phyloP scores from a whole-genome alignment of 2,797 vertebrate species.

The Hydrophis major region DNA sequence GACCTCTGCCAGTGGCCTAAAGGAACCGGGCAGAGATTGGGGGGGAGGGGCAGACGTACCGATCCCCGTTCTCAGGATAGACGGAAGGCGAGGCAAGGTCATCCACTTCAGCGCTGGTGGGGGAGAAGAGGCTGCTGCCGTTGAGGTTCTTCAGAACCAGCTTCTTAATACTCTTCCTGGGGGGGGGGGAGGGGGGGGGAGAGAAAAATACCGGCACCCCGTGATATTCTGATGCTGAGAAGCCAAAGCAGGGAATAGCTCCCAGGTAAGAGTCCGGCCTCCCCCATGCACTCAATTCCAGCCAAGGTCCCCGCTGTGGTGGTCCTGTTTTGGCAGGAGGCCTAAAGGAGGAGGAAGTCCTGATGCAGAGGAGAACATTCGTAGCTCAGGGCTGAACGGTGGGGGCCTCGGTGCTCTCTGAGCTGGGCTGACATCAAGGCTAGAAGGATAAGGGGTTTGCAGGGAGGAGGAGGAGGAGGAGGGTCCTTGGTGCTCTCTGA shows the following conservation, averaged over 20 bases:
- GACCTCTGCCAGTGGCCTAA: neutral
- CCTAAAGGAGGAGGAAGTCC: neutral
- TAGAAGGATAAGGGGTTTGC: neutral
- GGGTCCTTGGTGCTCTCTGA: neutral
- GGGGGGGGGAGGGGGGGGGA: neutral
- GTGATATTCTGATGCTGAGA: neutral
- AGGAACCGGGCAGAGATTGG: neutral
- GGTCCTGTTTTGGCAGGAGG: neutral
- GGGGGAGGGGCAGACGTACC: constrained; percentile 60
- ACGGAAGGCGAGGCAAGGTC: constrained; percentile 83
- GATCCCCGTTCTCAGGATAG: constrained; percentile 87
- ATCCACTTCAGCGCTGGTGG: constrained; percentile 77
- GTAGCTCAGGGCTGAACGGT: neutral
- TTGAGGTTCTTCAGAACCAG: constrained; percentile 92
- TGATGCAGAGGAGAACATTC: neutral
- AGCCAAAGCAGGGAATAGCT: neutral
- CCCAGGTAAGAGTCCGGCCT: neutral
- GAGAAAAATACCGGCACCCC: neutral
- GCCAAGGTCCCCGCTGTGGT: neutral
- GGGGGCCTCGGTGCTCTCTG: too few relatives aligned
- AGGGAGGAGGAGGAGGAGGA: neutral
- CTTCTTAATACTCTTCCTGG: constrained; percentile 96
- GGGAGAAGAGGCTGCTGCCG: constrained; percentile 84
- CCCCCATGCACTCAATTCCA: neutral
- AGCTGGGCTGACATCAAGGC: neutral